Percentiles rank a stretch among this genome's conserved stretches.
phyloP scores from a whole-genome alignment of 2,888 invertebrate species.

The Apamea epomidion region DNA sequence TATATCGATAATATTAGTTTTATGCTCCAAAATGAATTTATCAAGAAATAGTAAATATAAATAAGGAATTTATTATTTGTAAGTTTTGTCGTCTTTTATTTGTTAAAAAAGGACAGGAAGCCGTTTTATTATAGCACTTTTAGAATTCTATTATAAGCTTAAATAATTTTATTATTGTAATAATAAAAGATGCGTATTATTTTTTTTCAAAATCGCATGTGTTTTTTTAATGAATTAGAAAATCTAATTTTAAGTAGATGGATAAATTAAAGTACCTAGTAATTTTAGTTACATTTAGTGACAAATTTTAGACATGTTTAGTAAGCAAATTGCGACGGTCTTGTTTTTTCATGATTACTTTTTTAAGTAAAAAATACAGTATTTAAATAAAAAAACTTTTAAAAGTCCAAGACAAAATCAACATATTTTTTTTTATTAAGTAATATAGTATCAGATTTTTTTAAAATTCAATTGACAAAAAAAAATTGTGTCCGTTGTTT shows the following conservation, averaged over 20 bases:
- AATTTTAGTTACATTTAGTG: conserved; percentile 31
- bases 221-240: conserved; percentile 39
- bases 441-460: not conserved
- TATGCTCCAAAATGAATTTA: conserved; percentile 17
- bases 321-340: not conserved
- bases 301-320: conserved; percentile 47
- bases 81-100: conserved; percentile 55
- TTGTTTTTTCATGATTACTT: not conserved
- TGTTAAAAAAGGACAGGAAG: conserved; percentile 38
- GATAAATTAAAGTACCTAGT: conserved; percentile 58
- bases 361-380: not conserved
- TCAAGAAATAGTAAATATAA: conserved; percentile 14
- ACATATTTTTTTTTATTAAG: not conserved
- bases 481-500: not conserved
- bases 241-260: conserved; percentile 48
- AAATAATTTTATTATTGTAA: conserved; percentile 53
- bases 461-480: not conserved
- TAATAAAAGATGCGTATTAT: conserved; percentile 60
- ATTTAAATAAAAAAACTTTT: not conserved
- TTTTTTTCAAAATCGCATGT: conserved; percentile 60
- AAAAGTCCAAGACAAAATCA: no score
- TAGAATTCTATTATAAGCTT: conserved; percentile 42
- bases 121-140: conserved; percentile 41
- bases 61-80: conserved; percentile 55
- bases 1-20: not conserved